Conservation (phyloP, 2,888 invertebrate species). For the Cylloceria caligata region DNA sequence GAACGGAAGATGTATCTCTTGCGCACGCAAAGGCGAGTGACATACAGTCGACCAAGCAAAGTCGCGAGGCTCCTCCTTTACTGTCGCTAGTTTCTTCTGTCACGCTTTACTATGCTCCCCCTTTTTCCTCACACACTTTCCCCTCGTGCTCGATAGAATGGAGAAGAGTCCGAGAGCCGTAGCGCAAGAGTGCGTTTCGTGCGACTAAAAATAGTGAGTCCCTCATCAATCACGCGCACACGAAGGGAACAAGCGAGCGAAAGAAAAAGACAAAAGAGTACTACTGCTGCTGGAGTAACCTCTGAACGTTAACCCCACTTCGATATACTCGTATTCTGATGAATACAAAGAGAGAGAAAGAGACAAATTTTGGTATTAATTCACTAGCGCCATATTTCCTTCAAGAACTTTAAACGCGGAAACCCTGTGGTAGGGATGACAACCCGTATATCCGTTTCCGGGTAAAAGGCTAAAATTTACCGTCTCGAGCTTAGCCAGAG, state of each 20-base stretch:
- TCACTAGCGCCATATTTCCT: constrained; percentile 38
- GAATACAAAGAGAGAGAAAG: constrained; percentile 56
- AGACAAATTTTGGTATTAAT: constrained; percentile 63
- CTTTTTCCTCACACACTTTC: constrained; percentile 48
- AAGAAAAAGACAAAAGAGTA: constrained; percentile 16
- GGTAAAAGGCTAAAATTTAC: constrained; percentile 40
- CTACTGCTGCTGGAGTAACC: constrained; percentile 38
- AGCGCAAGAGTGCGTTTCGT: constrained; percentile 47
- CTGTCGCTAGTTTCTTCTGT: constrained; percentile 26
- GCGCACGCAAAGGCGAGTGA: constrained; percentile 33
- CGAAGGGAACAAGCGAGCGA: constrained; percentile 27
- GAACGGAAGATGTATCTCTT: constrained; percentile 18
- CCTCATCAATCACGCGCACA: constrained; percentile 68
- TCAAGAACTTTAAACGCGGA: constrained; percentile 9
- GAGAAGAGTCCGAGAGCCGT: constrained; percentile 24
- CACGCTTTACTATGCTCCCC: constrained; percentile 37
- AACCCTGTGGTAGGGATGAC: constrained; percentile 32
- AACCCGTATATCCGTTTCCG: constrained; percentile 63
- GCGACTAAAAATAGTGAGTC: constrained; percentile 66
- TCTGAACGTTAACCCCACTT: constrained; percentile 38
- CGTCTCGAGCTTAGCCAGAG: background rate
- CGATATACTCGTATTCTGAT: constrained; percentile 45
- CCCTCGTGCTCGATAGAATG: background rate
- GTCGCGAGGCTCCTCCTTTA: background rate
- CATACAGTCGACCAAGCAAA: constrained; percentile 35